Percentiles rank a stretch among this genome's conserved stretches.
Conservation (phyloP, 2,797 vertebrate species). For the Denticeps clupeoides region DNA sequence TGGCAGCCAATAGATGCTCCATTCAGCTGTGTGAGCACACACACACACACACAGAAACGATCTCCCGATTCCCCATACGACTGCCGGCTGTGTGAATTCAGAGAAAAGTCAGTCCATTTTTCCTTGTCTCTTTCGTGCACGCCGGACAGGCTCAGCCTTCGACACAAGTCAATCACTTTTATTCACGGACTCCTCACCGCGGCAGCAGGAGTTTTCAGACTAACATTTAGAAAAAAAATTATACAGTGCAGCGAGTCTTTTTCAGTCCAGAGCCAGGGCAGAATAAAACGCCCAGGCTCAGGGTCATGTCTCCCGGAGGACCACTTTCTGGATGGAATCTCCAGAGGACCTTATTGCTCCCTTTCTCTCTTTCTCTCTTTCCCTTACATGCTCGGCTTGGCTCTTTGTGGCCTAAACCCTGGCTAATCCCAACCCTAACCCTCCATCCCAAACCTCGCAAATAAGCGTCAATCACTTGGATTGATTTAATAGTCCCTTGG, state of each 20-base stretch:
- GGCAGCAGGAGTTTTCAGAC: background rate
- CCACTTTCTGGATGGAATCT: slow-evolving; percentile 28
- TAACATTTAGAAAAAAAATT: background rate
- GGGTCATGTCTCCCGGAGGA: background rate
- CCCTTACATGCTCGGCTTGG: slow-evolving; percentile 16
- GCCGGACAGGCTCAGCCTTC: background rate
- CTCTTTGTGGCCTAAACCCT: slow-evolving; percentile 26
- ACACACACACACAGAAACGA: background rate
- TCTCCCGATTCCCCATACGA: background rate
- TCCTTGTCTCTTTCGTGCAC: background rate
- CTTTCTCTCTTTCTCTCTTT: slow-evolving; percentile 5
- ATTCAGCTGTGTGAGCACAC: background rate
- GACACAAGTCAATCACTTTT: background rate
- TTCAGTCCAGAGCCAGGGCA: background rate
- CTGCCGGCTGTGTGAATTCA: background rate
- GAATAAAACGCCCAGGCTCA: background rate
- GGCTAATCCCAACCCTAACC: slow-evolving; percentile 32
- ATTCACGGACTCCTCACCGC: background rate
- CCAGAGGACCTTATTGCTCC: slow-evolving; percentile 21
- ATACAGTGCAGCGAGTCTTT: background rate
- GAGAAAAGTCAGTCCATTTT: background rate
- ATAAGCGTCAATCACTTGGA: slow-evolving; percentile 23
- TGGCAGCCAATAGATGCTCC: background rate
- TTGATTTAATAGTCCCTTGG: slow-evolving; percentile 5
- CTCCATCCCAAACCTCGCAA: slow-evolving; percentile 17